A percentile compares a stretch with the other conserved stretches of the same genome.
Evolutionary conservation across 1,140 invertebrate species (phyloP).

Genomic region (Lycorma delicatula): DNA sequence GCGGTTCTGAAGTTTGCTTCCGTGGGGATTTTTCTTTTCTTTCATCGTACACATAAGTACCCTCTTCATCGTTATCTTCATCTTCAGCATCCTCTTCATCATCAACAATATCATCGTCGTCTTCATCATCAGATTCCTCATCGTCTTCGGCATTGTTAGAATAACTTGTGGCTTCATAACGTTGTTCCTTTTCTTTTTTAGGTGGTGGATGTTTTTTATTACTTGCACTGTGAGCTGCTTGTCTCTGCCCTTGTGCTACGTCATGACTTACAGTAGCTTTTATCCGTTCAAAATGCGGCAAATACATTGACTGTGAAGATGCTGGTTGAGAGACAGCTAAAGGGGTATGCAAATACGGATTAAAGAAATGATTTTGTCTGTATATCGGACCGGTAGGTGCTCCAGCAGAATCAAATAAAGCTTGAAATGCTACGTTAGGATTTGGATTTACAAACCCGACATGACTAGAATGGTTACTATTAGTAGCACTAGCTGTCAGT

Average conservation of each 20-base stretch:
- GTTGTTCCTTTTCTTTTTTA: neutral
- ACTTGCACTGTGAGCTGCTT: neutral
- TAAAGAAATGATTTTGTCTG: neutral
- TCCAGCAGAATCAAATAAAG: constrained; percentile 8
- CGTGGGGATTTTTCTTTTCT: neutral
- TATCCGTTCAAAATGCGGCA: neutral
- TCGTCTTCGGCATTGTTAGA: neutral
- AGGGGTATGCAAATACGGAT: neutral
- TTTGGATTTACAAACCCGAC: constrained; percentile 10
- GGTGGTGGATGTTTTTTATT: neutral
- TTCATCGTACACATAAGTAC: constrained; percentile 2
- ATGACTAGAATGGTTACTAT: neutral
- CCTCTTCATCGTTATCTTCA: neutral
- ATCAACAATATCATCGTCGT: constrained; percentile 5
- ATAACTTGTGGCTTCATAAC: no score
- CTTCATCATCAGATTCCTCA: neutral
- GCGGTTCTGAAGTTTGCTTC: neutral
- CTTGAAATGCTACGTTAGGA: constrained; percentile 4
- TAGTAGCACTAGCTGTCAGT: neutral
- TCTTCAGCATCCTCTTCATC: constrained; percentile 12
- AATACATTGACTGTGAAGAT: neutral
- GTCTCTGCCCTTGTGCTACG: neutral
- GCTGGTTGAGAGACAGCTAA: neutral
- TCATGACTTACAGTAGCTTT: neutral
- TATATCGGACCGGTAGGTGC: neutral